Evolutionary conservation across 37 sponge, comb jelly and placozoan species (phyloP), one percentile per base, ranked within the genome.

Genomic region (Hormiphora californensis): DNA sequence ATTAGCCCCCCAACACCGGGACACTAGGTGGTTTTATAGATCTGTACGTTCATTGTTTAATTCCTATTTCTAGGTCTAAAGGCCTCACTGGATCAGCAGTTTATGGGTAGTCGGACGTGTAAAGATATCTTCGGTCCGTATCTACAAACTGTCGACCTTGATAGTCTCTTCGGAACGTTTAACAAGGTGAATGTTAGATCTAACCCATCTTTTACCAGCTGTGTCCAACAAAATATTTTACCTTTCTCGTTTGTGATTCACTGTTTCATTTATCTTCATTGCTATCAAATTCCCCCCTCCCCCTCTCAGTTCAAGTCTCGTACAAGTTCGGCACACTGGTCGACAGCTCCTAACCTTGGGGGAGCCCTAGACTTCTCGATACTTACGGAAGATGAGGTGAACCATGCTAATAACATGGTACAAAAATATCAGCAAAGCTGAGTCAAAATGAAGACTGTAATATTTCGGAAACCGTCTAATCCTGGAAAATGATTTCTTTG

Each of bases 281-380:
- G n/a, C n/a, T n/a, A n/a, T n/a, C n/a, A n/a, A n/a, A n/a, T n/a
- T n/a, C n/a, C n/a, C n/a, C n/a, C n/a, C n/a, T n/a, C n/a, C n/a
- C n/a, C n/a, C n/a, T n/a, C n/a, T 65, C 67, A 65, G 67, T 65
- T 36, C 37, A 65, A 21, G 8, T 33, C 33, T 4, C 34, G 67
- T 36, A 65, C 67, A 3, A 65, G 67, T 28, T 65, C 67, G 37
- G 67, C 67, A 19, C 67, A 65, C 37, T 65, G 67, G 67, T 65
- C 67, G 2, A n/a, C n/a, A n/a, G 37, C 37, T 65, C 67, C 67
- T 33, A 35, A 35, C 17, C 5, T 11, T 4, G 9, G 31, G 3
- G 67, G 67, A 30, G 35, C 32, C 67, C 28, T 65, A 7, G 67
- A 65, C 67, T 65, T 65, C 37, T 65, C 67, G 15, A 33, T 65